Evolutionary conservation across 1,140 invertebrate genomes (phyloP), one percentile per base, ranked within the genome.

Genomic region (Drosophila tani): DNA sequence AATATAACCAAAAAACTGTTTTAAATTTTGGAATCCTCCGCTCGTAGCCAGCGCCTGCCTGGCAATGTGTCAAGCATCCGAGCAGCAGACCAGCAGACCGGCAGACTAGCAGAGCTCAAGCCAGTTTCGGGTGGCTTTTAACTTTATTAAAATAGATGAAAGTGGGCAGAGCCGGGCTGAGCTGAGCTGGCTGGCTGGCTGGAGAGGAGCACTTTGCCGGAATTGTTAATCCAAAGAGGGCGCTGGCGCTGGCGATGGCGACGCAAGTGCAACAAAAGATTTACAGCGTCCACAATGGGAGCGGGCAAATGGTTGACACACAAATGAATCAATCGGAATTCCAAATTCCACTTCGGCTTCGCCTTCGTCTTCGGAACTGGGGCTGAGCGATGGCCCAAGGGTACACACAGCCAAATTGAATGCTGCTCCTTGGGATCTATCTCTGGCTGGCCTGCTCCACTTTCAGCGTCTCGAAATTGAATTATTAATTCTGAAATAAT

Each of bases 61-160:
- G 81, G 64, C 81, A 76, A 57, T 67, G 65, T 76, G 77, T 70
- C 81, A 81, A 83, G 71, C 71, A 29, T 50, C 55, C 41, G 21
- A 58, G 19, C 46, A 29, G 14, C 49, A 24, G 40, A 27, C 57
- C 56, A 45, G 35, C 19, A 65, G 51, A 43, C 47, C n/a, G n/a
- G 56, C 55, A 65, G n/a, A 35, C 49, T 43, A 46, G 19, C 53
- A 46, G 41, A 71, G 49, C 46, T 53, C 43, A 19, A 69, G 60
- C 32, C 38, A 62, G 45, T 66, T 86, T 73, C 27, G 66, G 79
- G 69, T 79, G 76, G 82, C 80, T 86, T 87, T 86, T 75, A 87
- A 86, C 75, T 82, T 76, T 87, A 82, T 87, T 87, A 80, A 83
- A 86, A 80, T 79, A 79, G 70, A 75, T 79, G 41, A 87, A 82